Base-by-base conservation (phyloP, 2,113 vertebrate species). In the Serilophus lunatus region DNA sequence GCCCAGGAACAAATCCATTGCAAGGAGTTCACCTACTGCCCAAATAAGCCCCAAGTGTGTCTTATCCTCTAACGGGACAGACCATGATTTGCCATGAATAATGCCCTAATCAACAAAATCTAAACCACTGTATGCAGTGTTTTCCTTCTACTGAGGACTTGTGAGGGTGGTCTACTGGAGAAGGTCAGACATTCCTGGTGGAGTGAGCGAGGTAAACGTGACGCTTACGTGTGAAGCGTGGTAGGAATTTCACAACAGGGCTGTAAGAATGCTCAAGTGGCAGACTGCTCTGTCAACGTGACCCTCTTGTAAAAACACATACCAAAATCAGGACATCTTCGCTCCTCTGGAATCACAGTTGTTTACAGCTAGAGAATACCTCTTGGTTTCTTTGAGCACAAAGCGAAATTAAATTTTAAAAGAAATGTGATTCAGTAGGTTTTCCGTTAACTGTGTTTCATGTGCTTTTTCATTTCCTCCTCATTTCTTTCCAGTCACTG, bases 221-320 rank as follows among this genome's bases (percentile, higher is more conserved):
- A 82, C 40, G 40, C 40, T 54, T 26, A 50, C 3, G 0, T 85
- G 82, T 82, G 53, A 91, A 86, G 35, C 2, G 1, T 53, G 50
- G 40, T n/a, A 85, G 79, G 66, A 95, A 95, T 95, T 94, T 94
- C 94, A 77, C 50, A 85, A 54, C 18, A 72, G 36, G 18, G 7
- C 18, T 51, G 9, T 74, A 59, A 92, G 75, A 93, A 88, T 56
- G 35, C 31, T 51, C 64, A 31, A 86, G 56, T 61, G 35, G 26
- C 60, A 92, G 72, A 71, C 23, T 80, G 36, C 17, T 88, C 66
- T 77, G n/a, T 72, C 82, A 89, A 25, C 22, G 36, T 59, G 35
- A 66, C 26, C 18, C 7, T 23, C 33, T 87, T 71, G 18, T 74
- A 59, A 86, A 90, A 91, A 77, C 33, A 88, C 18, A 12, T 59